These are phyloP conservation scores for Casuarius casuarius DNA, from an alignment of 2,113 vertebrate species.

Conservation along the genomic window DNA sequence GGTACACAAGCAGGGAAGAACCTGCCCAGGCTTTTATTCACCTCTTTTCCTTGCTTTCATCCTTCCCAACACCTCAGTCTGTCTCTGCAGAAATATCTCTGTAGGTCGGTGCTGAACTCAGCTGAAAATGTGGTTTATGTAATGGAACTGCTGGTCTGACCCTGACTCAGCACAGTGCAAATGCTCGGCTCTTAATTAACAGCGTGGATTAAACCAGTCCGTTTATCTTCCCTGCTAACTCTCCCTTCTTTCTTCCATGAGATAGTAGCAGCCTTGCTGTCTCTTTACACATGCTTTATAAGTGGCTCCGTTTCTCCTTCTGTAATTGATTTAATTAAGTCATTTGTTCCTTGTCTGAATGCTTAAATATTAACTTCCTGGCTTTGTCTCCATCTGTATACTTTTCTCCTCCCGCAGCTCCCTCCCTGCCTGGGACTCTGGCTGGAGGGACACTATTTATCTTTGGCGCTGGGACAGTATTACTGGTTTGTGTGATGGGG, in stretches of 20 bases:
- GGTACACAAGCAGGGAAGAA: neutral
- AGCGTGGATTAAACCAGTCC: constrained; percentile 15
- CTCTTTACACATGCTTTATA: constrained; percentile 45
- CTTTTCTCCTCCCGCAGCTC: neutral
- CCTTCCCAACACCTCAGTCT: neutral
- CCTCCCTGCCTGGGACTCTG: neutral
- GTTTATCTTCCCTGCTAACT: constrained; percentile 57
- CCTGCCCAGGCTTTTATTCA: neutral
- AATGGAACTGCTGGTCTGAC: neutral
- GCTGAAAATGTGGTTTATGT: neutral
- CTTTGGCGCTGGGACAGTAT: neutral
- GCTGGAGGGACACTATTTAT: constrained; percentile 11
- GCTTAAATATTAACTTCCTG: constrained; percentile 74
- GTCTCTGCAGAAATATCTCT: accelerated
- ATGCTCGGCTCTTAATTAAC: constrained; percentile 34
- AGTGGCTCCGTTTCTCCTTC: constrained; percentile 57
- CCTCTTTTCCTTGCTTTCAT: neutral
- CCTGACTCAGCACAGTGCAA: neutral
- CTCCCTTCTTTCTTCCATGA: constrained; percentile 24
- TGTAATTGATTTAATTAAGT: constrained; percentile 74
- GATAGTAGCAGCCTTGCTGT: neutral
- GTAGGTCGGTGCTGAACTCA: accelerated
- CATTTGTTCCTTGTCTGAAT: constrained; percentile 69
- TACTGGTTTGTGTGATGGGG: constrained; percentile 5
- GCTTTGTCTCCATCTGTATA: constrained; percentile 59